A percentile compares a stretch with the other conserved stretches of the same genome.
These are phyloP conservation scores for Megaustenia siamemsis DNA, from an alignment of 2,888 invertebrate genomes.

Conservation along the genomic window DNA sequence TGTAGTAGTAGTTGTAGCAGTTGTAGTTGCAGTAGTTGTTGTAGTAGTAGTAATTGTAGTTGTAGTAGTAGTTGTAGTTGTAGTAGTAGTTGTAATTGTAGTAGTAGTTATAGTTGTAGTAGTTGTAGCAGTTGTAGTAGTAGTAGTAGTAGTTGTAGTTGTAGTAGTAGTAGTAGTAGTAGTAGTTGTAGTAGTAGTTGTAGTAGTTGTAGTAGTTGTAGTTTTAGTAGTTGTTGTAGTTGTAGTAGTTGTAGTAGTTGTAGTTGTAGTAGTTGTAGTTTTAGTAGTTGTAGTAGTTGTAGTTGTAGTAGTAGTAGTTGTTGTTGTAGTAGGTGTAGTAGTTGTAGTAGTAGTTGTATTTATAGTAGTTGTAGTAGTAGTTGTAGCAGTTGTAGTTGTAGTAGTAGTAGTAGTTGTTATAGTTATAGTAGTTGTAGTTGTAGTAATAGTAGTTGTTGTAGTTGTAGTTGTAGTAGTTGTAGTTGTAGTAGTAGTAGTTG, in stretches of 20 bases:
- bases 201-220: conserved; percentile 32
- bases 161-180: conserved; percentile 13
- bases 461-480: background rate
- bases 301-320: background rate
- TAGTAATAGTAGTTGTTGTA: conserved; percentile 11
- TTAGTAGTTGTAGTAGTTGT: background rate
- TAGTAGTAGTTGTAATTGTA: conserved; percentile 19
- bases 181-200: conserved; percentile 37
- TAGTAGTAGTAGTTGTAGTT: background rate
- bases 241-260: conserved; percentile 14
- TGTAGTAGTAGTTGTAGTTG: conserved; percentile 11
- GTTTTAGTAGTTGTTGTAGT: conserved; percentile 6
- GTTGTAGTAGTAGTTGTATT: background rate
- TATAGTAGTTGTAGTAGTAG: background rate
- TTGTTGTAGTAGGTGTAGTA: background rate
- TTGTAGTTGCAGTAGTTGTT: background rate
- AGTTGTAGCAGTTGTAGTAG: background rate
- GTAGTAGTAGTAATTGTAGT: conserved; percentile 31
- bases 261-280: background rate
- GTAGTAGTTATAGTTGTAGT: conserved; percentile 18
- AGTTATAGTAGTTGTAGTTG: background rate
- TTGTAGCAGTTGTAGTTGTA: background rate
- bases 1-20: background rate
- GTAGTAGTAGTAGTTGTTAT: background rate
- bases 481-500: background rate